Base-by-base conservation (phyloP, 2,797 vertebrate species). In the Microctenopoma steveboyesi region DNA sequence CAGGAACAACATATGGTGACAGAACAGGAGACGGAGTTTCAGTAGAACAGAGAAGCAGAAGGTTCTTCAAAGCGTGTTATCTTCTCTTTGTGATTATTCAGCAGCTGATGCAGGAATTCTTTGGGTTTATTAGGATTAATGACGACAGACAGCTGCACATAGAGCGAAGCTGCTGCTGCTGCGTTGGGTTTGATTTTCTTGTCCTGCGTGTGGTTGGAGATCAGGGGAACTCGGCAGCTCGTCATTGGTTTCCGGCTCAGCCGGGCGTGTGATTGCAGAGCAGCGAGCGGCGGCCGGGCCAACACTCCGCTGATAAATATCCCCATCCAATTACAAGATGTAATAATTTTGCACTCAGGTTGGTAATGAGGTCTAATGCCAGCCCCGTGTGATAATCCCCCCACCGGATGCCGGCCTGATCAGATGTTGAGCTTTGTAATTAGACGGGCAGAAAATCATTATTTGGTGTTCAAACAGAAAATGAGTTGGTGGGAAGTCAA, bases 361-460 rank as follows among this genome's bases (percentile, higher is more conserved):
- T 64, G 74, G 81, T 92, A 91, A 90, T 90, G 86, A 91, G 88
- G 82, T 91, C 86, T 92, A 89, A 93, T 89, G 83, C 86, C 64
- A 15, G 77, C 64, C 73, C 81, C 75, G 30, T 76, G 64, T 30
- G 72, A 73, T 90, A 87, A 91, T 89, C 79, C 85, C 83, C 82
- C 76, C 62, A 14, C 75, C 67, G 83, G 88, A 89, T 81, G 77
- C 61, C 15, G 60, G 59, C 67, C 53, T 84, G 84, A 90, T 92
- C 91, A 84, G 87, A 90, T 85, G 89, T 93, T 89, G 84, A 92
- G 94, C 96, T 97, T 96, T 95, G 95, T 96, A 97, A 98, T 98
- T 96, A 96, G 93, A 97, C 93, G 88, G 94, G 95, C 95, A 97
- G 95, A 97, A 97, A 97, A 97, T 97, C 96, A 96, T 97, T 96